Conservation (phyloP, 2,797 vertebrate genomes). For the Simalia tracyae region DNA sequence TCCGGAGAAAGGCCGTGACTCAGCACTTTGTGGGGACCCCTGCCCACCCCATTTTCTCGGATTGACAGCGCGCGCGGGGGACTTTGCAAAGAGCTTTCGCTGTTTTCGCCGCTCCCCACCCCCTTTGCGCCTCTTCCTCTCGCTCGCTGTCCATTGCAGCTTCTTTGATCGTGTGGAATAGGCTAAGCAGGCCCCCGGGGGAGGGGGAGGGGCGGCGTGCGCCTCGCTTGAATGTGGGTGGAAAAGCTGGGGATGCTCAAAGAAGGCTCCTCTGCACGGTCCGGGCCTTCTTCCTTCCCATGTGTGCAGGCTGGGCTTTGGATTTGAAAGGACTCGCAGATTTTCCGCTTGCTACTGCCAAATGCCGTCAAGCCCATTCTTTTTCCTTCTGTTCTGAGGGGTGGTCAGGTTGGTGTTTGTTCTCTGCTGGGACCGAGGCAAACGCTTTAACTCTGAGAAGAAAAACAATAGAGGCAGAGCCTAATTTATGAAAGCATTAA, state of each 20-base stretch:
- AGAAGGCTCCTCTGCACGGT: background rate
- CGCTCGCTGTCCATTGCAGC: background rate
- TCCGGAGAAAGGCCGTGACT: background rate
- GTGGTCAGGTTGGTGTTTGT: background rate
- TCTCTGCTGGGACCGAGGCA: background rate
- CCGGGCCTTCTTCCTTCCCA: background rate
- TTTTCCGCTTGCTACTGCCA: background rate
- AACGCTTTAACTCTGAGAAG: background rate
- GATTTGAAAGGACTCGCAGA: background rate
- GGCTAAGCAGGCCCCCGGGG: background rate
- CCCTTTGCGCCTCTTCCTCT: too few species aligned
- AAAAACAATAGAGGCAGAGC: background rate
- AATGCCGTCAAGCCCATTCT: background rate
- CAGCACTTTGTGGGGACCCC: background rate
- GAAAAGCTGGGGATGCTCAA: too few species aligned
- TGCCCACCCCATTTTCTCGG: background rate
- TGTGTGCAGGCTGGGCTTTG: background rate
- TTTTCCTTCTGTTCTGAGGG: background rate
- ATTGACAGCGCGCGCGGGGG: background rate
- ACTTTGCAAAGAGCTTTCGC: background rate
- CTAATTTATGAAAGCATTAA: background rate
- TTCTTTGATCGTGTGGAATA: background rate
- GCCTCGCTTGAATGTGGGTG: background rate
- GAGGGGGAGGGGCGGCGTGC: background rate
- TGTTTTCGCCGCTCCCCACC: background rate